A percentile compares a stretch with the other conserved stretches of the same genome.
phyloP scores from a whole-genome alignment of 1,140 invertebrate genomes.

The Drosophila insularis region DNA sequence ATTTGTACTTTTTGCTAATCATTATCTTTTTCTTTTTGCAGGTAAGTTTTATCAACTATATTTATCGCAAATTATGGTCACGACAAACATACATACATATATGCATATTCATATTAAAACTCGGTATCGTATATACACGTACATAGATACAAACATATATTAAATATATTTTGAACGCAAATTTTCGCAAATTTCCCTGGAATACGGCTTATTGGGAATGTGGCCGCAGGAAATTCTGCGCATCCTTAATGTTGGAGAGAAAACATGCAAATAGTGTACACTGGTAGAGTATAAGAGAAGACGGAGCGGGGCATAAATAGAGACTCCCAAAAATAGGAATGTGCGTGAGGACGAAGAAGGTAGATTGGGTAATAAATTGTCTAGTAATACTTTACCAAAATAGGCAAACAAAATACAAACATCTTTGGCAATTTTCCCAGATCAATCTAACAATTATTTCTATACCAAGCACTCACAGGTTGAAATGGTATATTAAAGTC shows the following conservation, averaged over 20 bases:
- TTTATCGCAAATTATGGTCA: slow-evolving; percentile 12
- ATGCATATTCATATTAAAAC: slow-evolving; percentile 41
- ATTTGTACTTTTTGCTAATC: slow-evolving; percentile 54
- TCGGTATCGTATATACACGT: background rate
- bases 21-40: slow-evolving; percentile 60
- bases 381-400: slow-evolving; percentile 55
- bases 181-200: background rate
- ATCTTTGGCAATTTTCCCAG: background rate
- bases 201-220: slow-evolving; percentile 13
- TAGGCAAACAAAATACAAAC: slow-evolving; percentile 71
- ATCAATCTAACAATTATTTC: no score
- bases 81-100: slow-evolving; percentile 26
- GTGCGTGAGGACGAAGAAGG: background rate
- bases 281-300: slow-evolving; percentile 12
- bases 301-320: background rate
- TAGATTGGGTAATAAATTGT: background rate
- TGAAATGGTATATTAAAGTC: no score
- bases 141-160: background rate
- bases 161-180: slow-evolving; percentile 4
- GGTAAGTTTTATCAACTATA: slow-evolving; percentile 54
- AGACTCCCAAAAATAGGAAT: slow-evolving; percentile 5
- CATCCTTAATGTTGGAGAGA: slow-evolving; percentile 63
- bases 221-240: slow-evolving; percentile 75
- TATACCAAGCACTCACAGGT: no score
- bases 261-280: slow-evolving; percentile 14